A percentile compares a stretch with the other conserved stretches of the same genome.
Conservation (phyloP, 2,113 vertebrate genomes). For the Felis chaus region DNA sequence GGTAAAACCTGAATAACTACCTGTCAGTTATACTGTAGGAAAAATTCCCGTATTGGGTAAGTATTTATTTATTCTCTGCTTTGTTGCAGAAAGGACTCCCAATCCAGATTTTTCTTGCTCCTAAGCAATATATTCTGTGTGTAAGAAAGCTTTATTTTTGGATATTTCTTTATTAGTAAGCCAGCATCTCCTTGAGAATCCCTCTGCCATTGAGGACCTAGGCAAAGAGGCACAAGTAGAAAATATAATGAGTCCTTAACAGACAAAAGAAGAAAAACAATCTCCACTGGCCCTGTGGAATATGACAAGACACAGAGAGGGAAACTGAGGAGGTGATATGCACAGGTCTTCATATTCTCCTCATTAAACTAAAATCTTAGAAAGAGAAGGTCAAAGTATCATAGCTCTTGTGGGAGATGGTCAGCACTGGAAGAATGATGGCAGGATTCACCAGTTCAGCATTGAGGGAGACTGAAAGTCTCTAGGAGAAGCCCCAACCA, state of each 20-base stretch:
- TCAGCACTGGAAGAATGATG: neutral
- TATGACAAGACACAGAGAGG: neutral
- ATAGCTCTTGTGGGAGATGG: neutral
- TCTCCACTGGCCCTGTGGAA: neutral
- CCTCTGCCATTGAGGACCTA: neutral
- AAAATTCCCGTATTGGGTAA: neutral
- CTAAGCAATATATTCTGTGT: neutral
- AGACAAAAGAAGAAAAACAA: neutral
- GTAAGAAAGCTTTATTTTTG: neutral
- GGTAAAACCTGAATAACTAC: neutral
- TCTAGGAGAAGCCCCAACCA: neutral
- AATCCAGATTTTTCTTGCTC: neutral
- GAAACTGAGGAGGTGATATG: neutral
- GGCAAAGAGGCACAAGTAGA: neutral
- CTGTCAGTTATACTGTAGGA: neutral
- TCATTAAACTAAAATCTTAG: neutral
- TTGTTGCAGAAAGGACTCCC: slow-evolving; percentile 26
- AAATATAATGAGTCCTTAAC: neutral
- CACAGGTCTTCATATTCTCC: neutral
- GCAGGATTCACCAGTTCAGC: neutral
- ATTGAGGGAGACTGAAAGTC: neutral
- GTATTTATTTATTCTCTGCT: neutral
- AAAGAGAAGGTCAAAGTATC: neutral
- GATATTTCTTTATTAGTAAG: neutral
- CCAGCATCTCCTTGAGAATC: neutral